These are phyloP conservation scores for Lytechinus pictus DNA, from an alignment of 35 echinoderm and acorn worm species.

Conservation along the genomic window DNA sequence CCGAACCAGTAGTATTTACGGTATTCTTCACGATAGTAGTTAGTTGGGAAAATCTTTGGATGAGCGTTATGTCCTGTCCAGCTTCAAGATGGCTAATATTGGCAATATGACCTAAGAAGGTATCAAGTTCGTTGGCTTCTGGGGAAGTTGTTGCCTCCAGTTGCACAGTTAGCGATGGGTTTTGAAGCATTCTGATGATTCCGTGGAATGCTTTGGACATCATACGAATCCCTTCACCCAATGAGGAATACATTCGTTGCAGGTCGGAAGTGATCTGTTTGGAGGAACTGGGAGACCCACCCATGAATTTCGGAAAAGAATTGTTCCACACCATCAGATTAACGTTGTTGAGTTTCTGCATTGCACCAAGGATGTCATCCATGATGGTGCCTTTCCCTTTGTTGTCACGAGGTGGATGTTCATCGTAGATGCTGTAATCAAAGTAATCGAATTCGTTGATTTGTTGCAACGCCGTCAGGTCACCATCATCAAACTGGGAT, in stretches of 20 bases:
- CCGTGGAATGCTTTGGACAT: slow-evolving; percentile 35
- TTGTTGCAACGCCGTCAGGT: not conserved
- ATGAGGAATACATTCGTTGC: not conserved
- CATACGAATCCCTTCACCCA: slow-evolving; percentile 6
- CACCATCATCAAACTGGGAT: slow-evolving; percentile 17
- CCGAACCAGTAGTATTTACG: not conserved
- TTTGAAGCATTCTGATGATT: not conserved
- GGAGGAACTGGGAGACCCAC: not conserved
- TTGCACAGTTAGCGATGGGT: not conserved
- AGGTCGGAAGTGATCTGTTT: not conserved
- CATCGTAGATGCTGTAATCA: slow-evolving; percentile 22
- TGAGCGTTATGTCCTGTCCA: not conserved
- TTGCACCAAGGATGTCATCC: not conserved
- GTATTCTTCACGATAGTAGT: not conserved
- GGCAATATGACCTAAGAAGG: not conserved
- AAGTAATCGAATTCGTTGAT: slow-evolving; percentile 27
- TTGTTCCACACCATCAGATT: slow-evolving; percentile 15
- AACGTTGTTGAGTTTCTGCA: not conserved
- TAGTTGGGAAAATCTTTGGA: not conserved
- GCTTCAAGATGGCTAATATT: not conserved
- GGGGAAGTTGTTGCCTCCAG: not conserved
- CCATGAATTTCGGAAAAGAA: not conserved
- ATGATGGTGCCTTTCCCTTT: not conserved
- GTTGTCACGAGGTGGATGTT: not conserved
- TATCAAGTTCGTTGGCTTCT: not conserved